Evolutionary conservation across 2,797 vertebrate species (phyloP), one percentile per base, ranked within the genome.

Genomic region (Acipenser ruthenus): DNA sequence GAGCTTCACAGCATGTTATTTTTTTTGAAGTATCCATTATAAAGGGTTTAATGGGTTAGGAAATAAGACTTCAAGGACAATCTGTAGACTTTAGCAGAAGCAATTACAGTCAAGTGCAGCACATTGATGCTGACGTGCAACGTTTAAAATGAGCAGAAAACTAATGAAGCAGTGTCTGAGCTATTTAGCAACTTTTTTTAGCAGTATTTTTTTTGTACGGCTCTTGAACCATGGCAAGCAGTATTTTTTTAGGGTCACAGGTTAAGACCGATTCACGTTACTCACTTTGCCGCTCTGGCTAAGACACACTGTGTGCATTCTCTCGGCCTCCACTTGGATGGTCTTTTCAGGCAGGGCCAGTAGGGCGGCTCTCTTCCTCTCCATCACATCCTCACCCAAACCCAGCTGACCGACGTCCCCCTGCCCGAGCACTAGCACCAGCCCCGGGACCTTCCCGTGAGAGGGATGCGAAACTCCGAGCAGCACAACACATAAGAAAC

Each of bases 231-330:
- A 37, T 37, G 23, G 23, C 23, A 37, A 37, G 1, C 23, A 3
- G 23, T 23, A 23, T 18, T 18, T 18, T 18, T 18, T 18, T 18
- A 18, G 2, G 50, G 13, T 1, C 15, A 50, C 10, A 62, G n/a
- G 62, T 6, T 56, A 64, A 63, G 7, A 60, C 49, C 2, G 6
- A 62, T 8, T 56, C 8, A 11, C 0, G 6, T 48, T 1, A 73
- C 94, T 88, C 85, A 98, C 96, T 65, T 89, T 84, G 56, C 97
- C 95, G 0, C 84, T 88, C 67, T 87, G 88, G 18, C 91, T 90
- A 67, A 98, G 89, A 67, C 95, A 98, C 69, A 96, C 95, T 0
- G 95, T 98, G 77, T 99, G 97, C 94, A 99, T 98, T 55, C 96
- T 96, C 67, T 95, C 95, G 0, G 95, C 95, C 68, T 89, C 87